Evolutionary conservation across 1,140 invertebrate genomes (phyloP), one percentile per base, ranked within the genome.

Genomic region (Piezodorus guildinii): DNA sequence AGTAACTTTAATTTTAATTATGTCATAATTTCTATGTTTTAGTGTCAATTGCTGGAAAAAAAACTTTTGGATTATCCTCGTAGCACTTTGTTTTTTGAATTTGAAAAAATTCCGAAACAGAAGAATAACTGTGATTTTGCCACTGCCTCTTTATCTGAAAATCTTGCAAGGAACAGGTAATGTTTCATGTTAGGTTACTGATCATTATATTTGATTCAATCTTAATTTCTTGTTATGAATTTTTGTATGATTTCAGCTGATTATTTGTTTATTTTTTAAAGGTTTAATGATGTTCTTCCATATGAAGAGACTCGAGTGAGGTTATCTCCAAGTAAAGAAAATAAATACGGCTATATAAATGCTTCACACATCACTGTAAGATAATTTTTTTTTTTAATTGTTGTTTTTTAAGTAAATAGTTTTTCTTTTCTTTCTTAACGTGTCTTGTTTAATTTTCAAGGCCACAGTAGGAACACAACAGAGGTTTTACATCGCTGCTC

Each of bases 291-390:
- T 69, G 85, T 92, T 44, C 74, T 94, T 43, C 92, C 92, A 1
- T 94, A 94, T 74, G 91, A 94, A 72, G 86, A 91, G 68, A 93
- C 91, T 72, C 73, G 90, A 45, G 85, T 94, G 34, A 77, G 85
- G 58, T 73, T 95, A 4, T 82, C 81, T 21, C 86, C 90, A 5
- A 81, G 82, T 3, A 85, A 85, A 73, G 81, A 85, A 63, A 94
- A 94, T 76, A 83, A 84, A 59, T 81, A 81, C 71, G 92, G 91
- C 9, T 94, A 94, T 70, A 88, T 94, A 51, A 94, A 95, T 78
- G 91, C 90, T 4, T 93, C 90, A 10, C 87, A 92, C 71, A 83
- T 94, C 63, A 87, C 85, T 59, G 85, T 87, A 75, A 75, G 74
- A 73, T 60, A 27, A 9, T 58, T 49, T 19, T 39, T 30, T 39